Evolutionary conservation across 1,140 invertebrate genomes (phyloP), one percentile per base, ranked within the genome.

Genomic region (Scaptomyza graminum): DNA sequence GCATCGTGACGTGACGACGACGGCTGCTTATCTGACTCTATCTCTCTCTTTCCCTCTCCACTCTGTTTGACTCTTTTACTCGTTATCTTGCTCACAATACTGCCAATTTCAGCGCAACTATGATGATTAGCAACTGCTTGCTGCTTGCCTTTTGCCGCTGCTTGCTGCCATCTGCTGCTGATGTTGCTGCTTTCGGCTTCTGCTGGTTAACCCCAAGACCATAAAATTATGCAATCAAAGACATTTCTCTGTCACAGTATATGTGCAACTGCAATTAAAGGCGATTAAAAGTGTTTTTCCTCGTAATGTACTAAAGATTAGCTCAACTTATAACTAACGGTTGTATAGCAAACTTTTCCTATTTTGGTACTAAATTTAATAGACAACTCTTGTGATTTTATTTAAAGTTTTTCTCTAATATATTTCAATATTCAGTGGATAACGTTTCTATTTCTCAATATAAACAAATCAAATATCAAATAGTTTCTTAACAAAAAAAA

Each of bases 1-100:
- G 31, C 31, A 34, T 34, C 31, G 31, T 34, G 7, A 63, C 37
- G n/a, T 67, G 49, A 56, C 64, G 28, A 50, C 54, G 12, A 25
- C 13, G 59, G 13, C 71, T 70, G 79, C 61, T 60, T 70, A 82
- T 82, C 74, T 69, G 28, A 69, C 69, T 50, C 18, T n/a, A n/a
- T 28, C 28, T 11, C 9, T 37, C 34, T 39, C 34, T 39, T 1
- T 39, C 37, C 12, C 37, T 39, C 37, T 11, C 8, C 9, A 11
- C 9, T 2, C 8, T 37, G 1, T 37, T 0, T 11, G 8, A 5
- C 37, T n/a, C 12, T 5, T n/a, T 5, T 1, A 41, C 37, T n/a
- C 37, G 11, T n/a, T n/a, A 41, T n/a, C 43, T 49, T 16, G n/a
- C 67, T 15, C 13, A 18, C 18, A 9, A 18, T 15, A 2, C n/a